A percentile compares a stretch with the other conserved stretches of the same genome.
Evolutionary conservation across 2,113 vertebrate genomes (phyloP).

Genomic region (Herpailurus yagouaroundi): DNA sequence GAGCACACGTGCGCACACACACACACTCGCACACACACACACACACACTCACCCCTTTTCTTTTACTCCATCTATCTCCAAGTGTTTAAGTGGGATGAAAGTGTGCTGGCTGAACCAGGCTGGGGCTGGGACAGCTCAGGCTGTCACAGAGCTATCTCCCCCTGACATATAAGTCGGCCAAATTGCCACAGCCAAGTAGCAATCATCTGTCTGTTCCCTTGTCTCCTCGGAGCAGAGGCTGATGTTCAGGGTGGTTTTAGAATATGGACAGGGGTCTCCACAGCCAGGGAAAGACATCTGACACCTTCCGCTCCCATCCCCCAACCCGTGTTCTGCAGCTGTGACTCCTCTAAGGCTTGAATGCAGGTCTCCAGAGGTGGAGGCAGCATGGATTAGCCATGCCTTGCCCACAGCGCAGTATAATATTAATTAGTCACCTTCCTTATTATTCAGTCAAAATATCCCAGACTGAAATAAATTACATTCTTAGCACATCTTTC

Average conservation of each 20-base stretch:
- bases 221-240: constrained; percentile 19
- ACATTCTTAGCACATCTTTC: constrained; percentile 90
- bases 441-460: constrained; percentile 90
- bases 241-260: neutral
- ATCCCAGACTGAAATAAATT: constrained; percentile 88
- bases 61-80: constrained; percentile 29
- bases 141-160: neutral
- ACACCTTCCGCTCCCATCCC: neutral
- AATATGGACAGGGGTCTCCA: constrained; percentile 31
- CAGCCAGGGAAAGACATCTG: neutral
- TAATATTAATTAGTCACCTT: constrained; percentile 88
- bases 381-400: constrained; percentile 67
- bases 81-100: constrained; percentile 40
- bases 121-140: neutral
- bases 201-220: constrained; percentile 42
- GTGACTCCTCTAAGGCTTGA: constrained; percentile 63
- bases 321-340: neutral
- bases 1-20: neutral
- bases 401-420: constrained; percentile 81
- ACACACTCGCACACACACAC: neutral
- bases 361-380: constrained; percentile 77
- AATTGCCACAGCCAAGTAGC: neutral
- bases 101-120: neutral
- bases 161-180: constrained; percentile 18
- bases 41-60: neutral